These are phyloP conservation scores for Ceratina australensis DNA, from an alignment of 1,140 invertebrate species.

Conservation along the genomic window DNA sequence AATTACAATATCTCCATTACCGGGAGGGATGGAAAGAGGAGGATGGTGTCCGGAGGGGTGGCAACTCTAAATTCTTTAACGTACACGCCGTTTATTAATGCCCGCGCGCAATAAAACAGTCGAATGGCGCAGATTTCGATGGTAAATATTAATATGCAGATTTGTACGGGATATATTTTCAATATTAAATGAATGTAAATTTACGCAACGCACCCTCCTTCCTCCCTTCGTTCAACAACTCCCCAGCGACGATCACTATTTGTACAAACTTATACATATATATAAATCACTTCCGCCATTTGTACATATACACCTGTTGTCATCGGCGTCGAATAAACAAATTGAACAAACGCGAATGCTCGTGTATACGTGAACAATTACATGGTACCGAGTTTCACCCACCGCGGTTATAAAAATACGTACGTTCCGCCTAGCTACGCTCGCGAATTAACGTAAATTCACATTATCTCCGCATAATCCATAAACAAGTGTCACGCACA, in stretches of 20 bases:
- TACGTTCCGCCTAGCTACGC: neutral
- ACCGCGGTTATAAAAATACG: conserved; percentile 1
- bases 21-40: neutral
- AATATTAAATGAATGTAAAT: conserved; percentile 50
- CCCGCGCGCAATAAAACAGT: conserved; percentile 31
- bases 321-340: conserved; percentile 40
- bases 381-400: neutral
- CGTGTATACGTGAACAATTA: conserved; percentile 37
- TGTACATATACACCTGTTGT: conserved; percentile 35
- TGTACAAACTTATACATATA: too few species aligned
- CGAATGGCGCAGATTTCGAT: conserved; percentile 4
- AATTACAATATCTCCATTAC: conserved; percentile 44
- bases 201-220: neutral
- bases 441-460: conserved; percentile 12
- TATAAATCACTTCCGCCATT: too few species aligned
- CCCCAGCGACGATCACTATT: neutral
- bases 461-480: conserved; percentile 25
- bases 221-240: neutral
- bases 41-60: neutral
- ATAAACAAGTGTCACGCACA: neutral
- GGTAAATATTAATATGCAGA: conserved; percentile 48
- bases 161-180: conserved; percentile 18
- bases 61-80: conserved; percentile 37
- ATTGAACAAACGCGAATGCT: conserved; percentile 34
- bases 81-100: conserved; percentile 20